phyloP scores from a whole-genome alignment of 2,888 invertebrate genomes.

The Catocala sponsa region DNA sequence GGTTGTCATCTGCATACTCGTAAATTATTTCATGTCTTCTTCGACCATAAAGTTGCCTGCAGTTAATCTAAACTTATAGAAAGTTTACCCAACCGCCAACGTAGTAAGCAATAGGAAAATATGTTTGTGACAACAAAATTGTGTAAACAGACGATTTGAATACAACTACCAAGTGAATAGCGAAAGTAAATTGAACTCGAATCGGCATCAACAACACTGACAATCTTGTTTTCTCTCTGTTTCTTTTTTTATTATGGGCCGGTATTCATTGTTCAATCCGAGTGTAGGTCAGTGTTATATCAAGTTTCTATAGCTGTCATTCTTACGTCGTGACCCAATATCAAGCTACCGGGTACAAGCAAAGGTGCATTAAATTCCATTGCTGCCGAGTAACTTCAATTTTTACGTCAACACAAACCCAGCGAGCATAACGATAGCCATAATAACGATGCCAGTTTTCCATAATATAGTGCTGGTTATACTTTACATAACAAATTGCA shows the following conservation, averaged over 20 bases:
- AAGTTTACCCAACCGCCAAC: conserved; percentile 45
- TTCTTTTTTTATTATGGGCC: conserved; percentile 23
- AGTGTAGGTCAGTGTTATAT: conserved; percentile 39
- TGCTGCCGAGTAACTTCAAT: conserved; percentile 2
- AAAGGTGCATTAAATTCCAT: not conserved
- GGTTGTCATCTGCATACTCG: conserved; percentile 21
- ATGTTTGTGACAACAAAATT: conserved; percentile 50
- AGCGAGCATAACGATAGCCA: conserved; percentile 37
- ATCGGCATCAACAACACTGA: conserved; percentile 49
- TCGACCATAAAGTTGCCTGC: conserved; percentile 25
- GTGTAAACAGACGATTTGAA: conserved; percentile 57
- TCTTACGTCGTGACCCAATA: too few species aligned
- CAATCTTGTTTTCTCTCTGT: conserved; percentile 59
- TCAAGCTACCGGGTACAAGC: too few species aligned
- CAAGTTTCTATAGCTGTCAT: not conserved
- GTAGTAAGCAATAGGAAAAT: conserved; percentile 48
- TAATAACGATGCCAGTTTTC: conserved; percentile 47
- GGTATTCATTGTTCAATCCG: conserved; percentile 27
- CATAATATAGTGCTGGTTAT: conserved; percentile 48
- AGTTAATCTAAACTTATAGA: conserved; percentile 38
- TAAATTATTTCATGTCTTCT: conserved; percentile 29
- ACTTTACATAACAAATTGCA: conserved; percentile 64
- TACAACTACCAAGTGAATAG: conserved; percentile 55
- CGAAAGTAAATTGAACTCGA: conserved; percentile 68
- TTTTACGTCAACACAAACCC: conserved; percentile 26